phyloP scores from a whole-genome alignment of 2,113 vertebrate species.

The Synchiropus splendidus region DNA sequence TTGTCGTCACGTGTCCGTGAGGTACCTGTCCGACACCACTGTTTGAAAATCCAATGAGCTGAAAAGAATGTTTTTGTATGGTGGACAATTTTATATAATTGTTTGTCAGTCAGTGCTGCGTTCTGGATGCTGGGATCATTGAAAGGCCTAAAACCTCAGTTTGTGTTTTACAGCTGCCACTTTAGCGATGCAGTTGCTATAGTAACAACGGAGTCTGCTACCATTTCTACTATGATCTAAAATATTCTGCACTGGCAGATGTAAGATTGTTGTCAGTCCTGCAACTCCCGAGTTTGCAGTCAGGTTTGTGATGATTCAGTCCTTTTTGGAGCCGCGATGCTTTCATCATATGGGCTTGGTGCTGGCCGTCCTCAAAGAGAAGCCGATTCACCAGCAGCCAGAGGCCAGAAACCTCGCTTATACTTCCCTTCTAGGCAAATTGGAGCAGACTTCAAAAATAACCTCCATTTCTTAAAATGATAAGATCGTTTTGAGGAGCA shows the following conservation, averaged over 20 bases:
- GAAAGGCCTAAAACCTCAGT: slow-evolving; percentile 2
- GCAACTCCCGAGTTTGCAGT: too few relatives aligned
- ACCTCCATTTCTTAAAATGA: too few relatives aligned
- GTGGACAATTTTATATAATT: slow-evolving; percentile 14
- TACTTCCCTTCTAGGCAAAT: too few relatives aligned
- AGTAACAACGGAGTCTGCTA: slow-evolving; percentile 11
- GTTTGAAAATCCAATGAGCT: slow-evolving; percentile 13
- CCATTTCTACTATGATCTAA: slow-evolving; percentile 9
- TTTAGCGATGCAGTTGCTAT: slow-evolving; percentile 30
- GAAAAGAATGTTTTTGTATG: slow-evolving; percentile 30
- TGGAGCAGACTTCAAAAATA: too few relatives aligned
- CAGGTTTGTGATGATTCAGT: too few relatives aligned
- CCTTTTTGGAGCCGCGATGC: too few relatives aligned
- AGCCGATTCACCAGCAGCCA: too few relatives aligned
- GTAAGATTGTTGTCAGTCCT: not conserved
- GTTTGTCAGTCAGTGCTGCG: slow-evolving; percentile 20
- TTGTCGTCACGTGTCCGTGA: slow-evolving; percentile 8
- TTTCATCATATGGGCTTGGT: too few relatives aligned
- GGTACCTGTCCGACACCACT: slow-evolving; percentile 13
- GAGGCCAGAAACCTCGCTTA: too few relatives aligned
- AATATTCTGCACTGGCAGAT: slow-evolving; percentile 3
- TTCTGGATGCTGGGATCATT: slow-evolving; percentile 12
- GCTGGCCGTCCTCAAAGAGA: too few relatives aligned
- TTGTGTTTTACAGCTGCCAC: slow-evolving; percentile 5
- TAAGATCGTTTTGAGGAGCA: too few relatives aligned